A percentile compares a stretch with the other conserved stretches of the same genome.
phyloP scores from a whole-genome alignment of 1,140 invertebrate species.

The Pachyrhynchus sulphureomaculatus region DNA sequence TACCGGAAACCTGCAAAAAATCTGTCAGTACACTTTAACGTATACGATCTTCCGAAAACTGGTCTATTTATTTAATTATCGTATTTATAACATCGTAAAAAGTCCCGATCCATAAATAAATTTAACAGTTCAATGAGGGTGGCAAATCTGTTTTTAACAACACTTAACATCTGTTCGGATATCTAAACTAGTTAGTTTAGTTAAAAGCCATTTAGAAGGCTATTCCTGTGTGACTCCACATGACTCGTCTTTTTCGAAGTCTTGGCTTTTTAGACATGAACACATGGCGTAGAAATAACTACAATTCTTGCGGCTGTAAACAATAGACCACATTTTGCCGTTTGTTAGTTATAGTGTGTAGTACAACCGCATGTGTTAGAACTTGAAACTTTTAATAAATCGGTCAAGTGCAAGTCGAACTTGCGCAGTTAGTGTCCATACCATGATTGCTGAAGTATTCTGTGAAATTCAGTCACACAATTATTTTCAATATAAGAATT shows the following conservation, averaged over 20 bases:
- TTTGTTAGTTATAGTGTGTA: too few relatives aligned
- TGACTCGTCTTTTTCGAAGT: background rate
- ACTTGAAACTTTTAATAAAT: too few relatives aligned
- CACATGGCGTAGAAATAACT: slow-evolving; percentile 3
- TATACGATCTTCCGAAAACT: background rate
- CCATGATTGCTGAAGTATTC: too few relatives aligned
- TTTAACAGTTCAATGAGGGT: slow-evolving; percentile 10
- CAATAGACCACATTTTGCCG: background rate
- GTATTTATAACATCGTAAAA: slow-evolving; percentile 19
- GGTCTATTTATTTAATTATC: slow-evolving; percentile 17
- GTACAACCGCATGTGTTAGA: too few relatives aligned
- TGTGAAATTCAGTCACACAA: too few relatives aligned
- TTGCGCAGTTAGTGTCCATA: too few relatives aligned
- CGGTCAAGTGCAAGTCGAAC: too few relatives aligned
- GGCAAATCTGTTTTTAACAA: slow-evolving; percentile 16
- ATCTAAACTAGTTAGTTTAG: slow-evolving; percentile 21
- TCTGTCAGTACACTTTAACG: background rate
- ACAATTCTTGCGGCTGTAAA: slow-evolving; percentile 19
- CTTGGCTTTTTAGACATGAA: background rate
- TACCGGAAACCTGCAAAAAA: slow-evolving; percentile 11
- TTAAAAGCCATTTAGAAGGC: slow-evolving; percentile 18
- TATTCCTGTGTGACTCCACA: slow-evolving; percentile 9
- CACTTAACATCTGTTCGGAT: slow-evolving; percentile 18
- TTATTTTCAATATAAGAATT: too few relatives aligned
- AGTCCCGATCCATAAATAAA: slow-evolving; percentile 1